Evolutionary conservation across 2,113 vertebrate genomes (phyloP), one percentile per base, ranked within the genome.

Genomic region (Daboia siamensis): DNA sequence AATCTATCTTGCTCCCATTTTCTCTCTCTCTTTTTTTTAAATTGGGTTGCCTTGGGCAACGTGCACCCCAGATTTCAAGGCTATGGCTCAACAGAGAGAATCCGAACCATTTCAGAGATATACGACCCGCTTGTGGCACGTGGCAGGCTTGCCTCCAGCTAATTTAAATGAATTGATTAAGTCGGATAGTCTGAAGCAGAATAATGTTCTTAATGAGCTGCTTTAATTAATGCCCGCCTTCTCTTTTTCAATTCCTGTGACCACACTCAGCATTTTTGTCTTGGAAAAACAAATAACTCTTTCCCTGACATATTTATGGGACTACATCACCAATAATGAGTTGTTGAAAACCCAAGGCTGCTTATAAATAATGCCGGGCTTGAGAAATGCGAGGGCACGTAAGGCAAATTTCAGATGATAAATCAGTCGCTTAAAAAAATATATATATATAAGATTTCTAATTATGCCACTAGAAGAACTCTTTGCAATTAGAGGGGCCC

Each of bases 131-230:
- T n/a, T n/a, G n/a, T n/a, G 87, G 57, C 91, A 88, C 86, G 56
- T 85, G 86, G 51, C 93, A 88, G 94, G 94, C 74, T 55, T 46
- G 0, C 54, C 84, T 96, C 69, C 59, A 96, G 92, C 94, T 96
- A 94, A 96, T 96, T 96, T 88, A 74, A 88, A 95, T 93, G 91
- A 39, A 95, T 95, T 92, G 69, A 95, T 95, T 95, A 89, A 80
- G 17, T 90, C 93, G 88, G 46, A 90, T 94, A 93, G 80, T 94
- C 90, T 21, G 23, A 86, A 95, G 95, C 94, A 91, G 92, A 96
- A 88, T 93, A 96, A 96, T 84, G n/a, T 88, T 95, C 90, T 94
- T 94, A 91, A 92, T 94, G 12, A 97, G 92, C 94, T 94, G 57
- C 86, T 93, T 93, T 90, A 94, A 93, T 94, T 91, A 92, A 93